These are phyloP conservation scores for Danio aesculapii DNA, from an alignment of 2,797 vertebrate species.

Conservation along the genomic window DNA sequence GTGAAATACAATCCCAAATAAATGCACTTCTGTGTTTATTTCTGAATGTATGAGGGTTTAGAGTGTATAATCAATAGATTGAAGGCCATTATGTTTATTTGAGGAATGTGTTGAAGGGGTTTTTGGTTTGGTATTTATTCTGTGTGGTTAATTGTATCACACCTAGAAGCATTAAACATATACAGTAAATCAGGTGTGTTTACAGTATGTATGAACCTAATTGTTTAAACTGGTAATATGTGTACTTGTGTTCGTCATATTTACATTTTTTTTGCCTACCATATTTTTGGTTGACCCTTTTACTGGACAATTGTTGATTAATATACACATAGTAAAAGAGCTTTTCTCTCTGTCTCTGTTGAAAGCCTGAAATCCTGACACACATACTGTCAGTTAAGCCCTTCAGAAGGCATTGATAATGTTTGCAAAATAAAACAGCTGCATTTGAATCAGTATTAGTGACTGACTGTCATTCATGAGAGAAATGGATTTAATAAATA, in stretches of 20 bases:
- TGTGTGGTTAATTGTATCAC: not conserved
- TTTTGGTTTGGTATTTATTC: constrained; percentile 16
- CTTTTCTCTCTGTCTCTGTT: not conserved
- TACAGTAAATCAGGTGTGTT: constrained; percentile 3
- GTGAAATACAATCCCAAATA: not conserved
- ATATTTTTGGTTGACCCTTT: not conserved
- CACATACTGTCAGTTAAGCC: not conserved
- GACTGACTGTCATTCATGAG: not conserved
- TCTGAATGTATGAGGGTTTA: not conserved
- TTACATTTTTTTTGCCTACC: not conserved
- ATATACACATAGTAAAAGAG: not conserved
- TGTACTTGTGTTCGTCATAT: not conserved
- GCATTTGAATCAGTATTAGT: not conserved
- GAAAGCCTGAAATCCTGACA: not conserved
- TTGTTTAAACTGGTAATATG: not conserved
- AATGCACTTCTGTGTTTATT: not conserved
- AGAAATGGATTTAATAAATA: constrained; percentile 10
- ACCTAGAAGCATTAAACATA: not conserved
- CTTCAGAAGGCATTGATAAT: not conserved
- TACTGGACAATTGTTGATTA: not conserved
- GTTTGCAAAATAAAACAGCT: not conserved
- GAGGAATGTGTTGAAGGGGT: not conserved
- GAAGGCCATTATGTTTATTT: not conserved
- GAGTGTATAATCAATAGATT: no score
- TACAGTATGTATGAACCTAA: not conserved